Conservation (phyloP, 35 echinoderm and acorn worm species). For the Eucidaris tribuloides region DNA sequence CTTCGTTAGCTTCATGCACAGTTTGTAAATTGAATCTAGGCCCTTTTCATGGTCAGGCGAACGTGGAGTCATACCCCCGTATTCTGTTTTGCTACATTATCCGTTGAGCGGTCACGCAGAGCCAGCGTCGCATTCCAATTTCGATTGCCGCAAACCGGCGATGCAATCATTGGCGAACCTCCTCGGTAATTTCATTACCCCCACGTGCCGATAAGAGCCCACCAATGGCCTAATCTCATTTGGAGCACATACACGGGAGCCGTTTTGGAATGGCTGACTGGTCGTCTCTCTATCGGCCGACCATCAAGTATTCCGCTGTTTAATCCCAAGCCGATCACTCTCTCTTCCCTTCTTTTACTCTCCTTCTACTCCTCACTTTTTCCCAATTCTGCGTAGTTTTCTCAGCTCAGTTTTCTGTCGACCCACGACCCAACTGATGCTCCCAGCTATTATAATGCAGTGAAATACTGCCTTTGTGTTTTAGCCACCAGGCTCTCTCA, state of each 20-base stretch:
- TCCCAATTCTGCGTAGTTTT: too few relatives aligned
- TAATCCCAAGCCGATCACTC: neutral
- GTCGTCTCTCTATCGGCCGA: neutral
- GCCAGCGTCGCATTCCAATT: neutral
- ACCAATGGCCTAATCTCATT: slow-evolving; percentile 23
- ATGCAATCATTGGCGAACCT: neutral
- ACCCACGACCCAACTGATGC: too few relatives aligned
- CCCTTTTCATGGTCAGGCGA: too few relatives aligned
- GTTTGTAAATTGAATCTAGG: too few relatives aligned
- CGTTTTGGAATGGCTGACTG: neutral
- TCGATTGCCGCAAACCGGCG: neutral
- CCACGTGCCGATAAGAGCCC: neutral
- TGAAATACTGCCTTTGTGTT: too few relatives aligned
- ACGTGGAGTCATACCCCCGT: too few relatives aligned
- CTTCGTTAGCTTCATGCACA: too few relatives aligned
- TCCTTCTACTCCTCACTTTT: neutral
- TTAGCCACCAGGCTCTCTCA: too few relatives aligned
- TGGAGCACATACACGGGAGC: slow-evolving; percentile 9
- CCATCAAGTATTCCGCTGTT: neutral
- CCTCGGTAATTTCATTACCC: slow-evolving; percentile 11
- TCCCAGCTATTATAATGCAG: too few relatives aligned
- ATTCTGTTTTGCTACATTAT: too few relatives aligned
- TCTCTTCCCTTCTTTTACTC: neutral
- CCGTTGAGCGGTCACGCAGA: too few relatives aligned
- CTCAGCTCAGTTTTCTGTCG: too few relatives aligned